Percentiles rank a stretch among this genome's conserved stretches.
These are phyloP conservation scores for Actenoides hombroni DNA, from an alignment of 2,113 vertebrate genomes.

Conservation along the genomic window DNA sequence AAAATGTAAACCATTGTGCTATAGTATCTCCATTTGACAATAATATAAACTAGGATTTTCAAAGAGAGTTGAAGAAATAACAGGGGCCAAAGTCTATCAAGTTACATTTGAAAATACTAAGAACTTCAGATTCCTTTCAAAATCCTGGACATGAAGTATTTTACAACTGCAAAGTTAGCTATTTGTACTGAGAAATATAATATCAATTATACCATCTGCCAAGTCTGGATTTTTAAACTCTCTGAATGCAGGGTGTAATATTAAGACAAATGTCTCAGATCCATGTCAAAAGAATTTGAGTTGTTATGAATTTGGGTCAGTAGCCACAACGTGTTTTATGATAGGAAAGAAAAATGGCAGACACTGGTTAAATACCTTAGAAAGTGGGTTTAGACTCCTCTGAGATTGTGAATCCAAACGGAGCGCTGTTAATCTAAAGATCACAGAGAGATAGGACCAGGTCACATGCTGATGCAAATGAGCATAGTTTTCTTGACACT, in stretches of 20 bases:
- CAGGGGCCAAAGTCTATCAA: accelerated
- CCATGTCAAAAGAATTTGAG: background rate
- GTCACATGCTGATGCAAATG: constrained; percentile 50
- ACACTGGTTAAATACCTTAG: background rate
- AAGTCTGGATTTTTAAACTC: background rate
- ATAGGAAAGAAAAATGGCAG: background rate
- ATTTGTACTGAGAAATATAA: background rate
- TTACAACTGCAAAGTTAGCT: background rate
- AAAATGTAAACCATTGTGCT: background rate
- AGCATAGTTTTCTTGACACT: constrained; percentile 60
- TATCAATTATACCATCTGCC: background rate
- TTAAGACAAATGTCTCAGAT: background rate
- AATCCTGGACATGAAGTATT: background rate
- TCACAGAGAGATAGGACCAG: constrained; percentile 13
- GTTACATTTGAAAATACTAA: background rate
- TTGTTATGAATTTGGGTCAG: background rate
- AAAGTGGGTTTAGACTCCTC: background rate
- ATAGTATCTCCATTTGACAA: background rate
- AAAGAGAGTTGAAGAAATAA: background rate
- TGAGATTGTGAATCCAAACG: background rate
- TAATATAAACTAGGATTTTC: background rate
- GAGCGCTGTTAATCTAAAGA: constrained; percentile 27
- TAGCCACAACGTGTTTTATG: background rate
- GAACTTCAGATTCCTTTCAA: background rate
- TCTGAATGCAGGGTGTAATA: background rate